Percentiles rank a stretch among this genome's conserved stretches.
phyloP scores from a whole-genome alignment of 2,113 vertebrate genomes.

The Vulpes vulpes region DNA sequence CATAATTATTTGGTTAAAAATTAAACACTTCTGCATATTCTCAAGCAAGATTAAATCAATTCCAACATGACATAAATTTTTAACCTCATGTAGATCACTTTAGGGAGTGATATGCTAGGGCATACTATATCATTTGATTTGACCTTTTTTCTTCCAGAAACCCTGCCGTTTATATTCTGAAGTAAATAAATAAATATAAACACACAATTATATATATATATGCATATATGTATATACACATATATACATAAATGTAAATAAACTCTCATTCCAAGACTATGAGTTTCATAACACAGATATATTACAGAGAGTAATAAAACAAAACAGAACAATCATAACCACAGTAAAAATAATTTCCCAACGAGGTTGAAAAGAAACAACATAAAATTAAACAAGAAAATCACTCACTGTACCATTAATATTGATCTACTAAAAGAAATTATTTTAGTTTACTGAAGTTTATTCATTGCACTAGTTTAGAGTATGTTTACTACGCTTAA shows the following conservation, averaged over 20 bases:
- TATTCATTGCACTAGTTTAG: neutral
- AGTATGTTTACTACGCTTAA: neutral
- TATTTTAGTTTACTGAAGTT: neutral
- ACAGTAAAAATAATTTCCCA: neutral
- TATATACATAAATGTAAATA: neutral
- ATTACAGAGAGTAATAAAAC: neutral
- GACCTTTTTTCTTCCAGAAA: neutral
- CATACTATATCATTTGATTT: neutral
- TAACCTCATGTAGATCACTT: neutral
- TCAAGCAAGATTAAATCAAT: constrained; percentile 23
- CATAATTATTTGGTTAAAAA: neutral
- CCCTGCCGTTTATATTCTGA: neutral
- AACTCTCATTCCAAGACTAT: neutral
- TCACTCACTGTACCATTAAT: neutral
- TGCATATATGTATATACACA: neutral
- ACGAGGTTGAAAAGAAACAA: neutral
- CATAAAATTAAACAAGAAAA: neutral
- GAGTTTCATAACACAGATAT: neutral
- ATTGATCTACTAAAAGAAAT: neutral
- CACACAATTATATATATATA: neutral
- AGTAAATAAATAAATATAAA: neutral
- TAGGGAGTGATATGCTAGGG: neutral
- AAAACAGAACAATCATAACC: neutral
- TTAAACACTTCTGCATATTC: neutral
- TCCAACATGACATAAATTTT: constrained; percentile 28